phyloP scores from a whole-genome alignment of 2,888 invertebrate genomes.

The Drosophila leonis region DNA sequence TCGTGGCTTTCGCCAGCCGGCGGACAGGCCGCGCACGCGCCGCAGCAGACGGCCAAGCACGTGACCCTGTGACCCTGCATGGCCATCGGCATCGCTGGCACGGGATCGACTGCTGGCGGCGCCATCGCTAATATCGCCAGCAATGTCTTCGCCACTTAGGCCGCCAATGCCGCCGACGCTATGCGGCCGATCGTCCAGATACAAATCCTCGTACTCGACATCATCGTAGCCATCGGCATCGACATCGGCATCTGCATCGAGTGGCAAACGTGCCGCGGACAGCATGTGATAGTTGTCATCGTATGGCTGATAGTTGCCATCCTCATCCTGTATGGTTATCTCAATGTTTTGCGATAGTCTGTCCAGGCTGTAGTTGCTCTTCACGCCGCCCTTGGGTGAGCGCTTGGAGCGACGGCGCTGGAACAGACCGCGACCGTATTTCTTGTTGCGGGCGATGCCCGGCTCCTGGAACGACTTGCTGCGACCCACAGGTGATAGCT shows the following conservation, averaged over 20 bases:
- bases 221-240: constrained; percentile 64
- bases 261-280: constrained; percentile 31
- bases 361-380: constrained; percentile 83
- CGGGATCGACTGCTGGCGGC: constrained; percentile 78
- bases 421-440: constrained; percentile 82
- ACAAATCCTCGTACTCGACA: constrained; percentile 66
- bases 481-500: constrained; percentile 80
- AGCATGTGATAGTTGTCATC: constrained; percentile 83
- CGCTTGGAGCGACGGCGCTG: constrained; percentile 83
- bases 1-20: constrained; percentile 85
- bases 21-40: constrained; percentile 84
- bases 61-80: constrained; percentile 62
- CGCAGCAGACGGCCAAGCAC: constrained; percentile 83
- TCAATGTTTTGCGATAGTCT: constrained; percentile 84
- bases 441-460: constrained; percentile 77
- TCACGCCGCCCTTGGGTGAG: constrained; percentile 65
- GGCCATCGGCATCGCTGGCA: constrained; percentile 69
- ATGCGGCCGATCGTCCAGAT: constrained; percentile 75
- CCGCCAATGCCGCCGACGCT: constrained; percentile 33
- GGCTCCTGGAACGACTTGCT: constrained; percentile 86
- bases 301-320: constrained; percentile 83
- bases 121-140: constrained; percentile 82
- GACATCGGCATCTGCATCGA: constrained; percentile 46
- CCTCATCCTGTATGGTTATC: constrained; percentile 85
- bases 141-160: constrained; percentile 73